These are phyloP conservation scores for Petrocephalus microphthalmus DNA, from an alignment of 2,113 vertebrate genomes.

Conservation along the genomic window DNA sequence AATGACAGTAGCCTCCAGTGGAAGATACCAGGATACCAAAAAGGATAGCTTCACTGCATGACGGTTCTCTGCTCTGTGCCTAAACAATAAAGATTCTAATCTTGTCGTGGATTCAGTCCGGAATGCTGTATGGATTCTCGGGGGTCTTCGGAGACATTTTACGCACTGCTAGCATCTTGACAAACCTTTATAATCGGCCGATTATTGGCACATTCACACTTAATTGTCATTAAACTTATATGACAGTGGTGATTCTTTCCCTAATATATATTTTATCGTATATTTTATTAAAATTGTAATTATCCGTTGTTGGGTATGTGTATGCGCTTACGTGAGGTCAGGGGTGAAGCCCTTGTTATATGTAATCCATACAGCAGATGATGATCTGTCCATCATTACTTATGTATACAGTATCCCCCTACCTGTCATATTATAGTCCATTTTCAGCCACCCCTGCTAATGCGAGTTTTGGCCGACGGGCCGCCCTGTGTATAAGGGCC, in stretches of 20 bases:
- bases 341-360: background rate
- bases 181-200: too few relatives aligned
- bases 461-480: background rate
- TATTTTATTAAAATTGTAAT: background rate
- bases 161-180: slow-evolving; percentile 34
- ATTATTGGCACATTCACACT: background rate
- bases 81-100: background rate
- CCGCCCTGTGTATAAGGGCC: background rate
- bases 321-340: background rate
- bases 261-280: background rate
- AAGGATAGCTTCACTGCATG: background rate
- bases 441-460: slow-evolving; percentile 7
- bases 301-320: background rate
- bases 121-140: background rate
- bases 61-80: background rate
- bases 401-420: background rate
- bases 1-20: background rate
- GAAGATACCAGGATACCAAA: background rate
- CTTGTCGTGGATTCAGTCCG: background rate
- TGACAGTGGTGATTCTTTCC: background rate
- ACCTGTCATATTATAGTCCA: background rate
- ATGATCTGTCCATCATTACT: slow-evolving; percentile 13
- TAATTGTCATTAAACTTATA: background rate
- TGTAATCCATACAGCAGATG: background rate
- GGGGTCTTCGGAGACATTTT: slow-evolving; percentile 22